Evolutionary conservation across 2,113 vertebrate species (phyloP).

Genomic region (Axis porcinus): DNA sequence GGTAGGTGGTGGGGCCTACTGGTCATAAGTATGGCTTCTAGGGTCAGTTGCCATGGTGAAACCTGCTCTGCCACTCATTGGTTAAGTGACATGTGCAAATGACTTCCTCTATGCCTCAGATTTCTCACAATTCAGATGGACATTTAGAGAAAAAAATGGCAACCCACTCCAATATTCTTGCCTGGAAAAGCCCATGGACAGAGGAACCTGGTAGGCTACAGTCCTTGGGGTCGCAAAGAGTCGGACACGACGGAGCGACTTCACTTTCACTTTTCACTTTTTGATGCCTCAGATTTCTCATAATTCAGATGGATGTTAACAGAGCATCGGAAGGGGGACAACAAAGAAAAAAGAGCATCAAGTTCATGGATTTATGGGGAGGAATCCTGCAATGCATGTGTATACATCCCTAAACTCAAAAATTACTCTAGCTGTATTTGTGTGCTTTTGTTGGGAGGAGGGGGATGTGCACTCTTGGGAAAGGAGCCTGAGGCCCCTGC

Average conservation of each 20-base stretch:
- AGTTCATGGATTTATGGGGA: too few species aligned
- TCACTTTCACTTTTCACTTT: too few species aligned
- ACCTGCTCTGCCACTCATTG: not conserved
- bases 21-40: not conserved
- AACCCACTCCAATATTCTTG: too few species aligned
- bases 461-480: accelerated
- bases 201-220: too few species aligned
- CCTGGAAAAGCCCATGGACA: too few species aligned
- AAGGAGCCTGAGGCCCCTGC: not conserved
- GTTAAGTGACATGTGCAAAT: not conserved
- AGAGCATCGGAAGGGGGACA: not conserved
- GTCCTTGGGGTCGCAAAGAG: too few species aligned
- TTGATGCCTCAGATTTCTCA: too few species aligned
- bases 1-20: not conserved
- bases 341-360: not conserved
- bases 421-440: not conserved
- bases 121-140: slow-evolving; percentile 41
- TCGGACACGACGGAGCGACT: too few species aligned
- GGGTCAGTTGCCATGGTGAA: not conserved
- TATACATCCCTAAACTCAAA: not conserved
- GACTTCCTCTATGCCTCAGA: not conserved
- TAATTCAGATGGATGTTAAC: not conserved
- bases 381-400: not conserved
- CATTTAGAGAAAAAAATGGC: not conserved
- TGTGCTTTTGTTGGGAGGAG: not conserved